phyloP scores from a whole-genome alignment of 2,113 vertebrate genomes.

The Serilophus lunatus region DNA sequence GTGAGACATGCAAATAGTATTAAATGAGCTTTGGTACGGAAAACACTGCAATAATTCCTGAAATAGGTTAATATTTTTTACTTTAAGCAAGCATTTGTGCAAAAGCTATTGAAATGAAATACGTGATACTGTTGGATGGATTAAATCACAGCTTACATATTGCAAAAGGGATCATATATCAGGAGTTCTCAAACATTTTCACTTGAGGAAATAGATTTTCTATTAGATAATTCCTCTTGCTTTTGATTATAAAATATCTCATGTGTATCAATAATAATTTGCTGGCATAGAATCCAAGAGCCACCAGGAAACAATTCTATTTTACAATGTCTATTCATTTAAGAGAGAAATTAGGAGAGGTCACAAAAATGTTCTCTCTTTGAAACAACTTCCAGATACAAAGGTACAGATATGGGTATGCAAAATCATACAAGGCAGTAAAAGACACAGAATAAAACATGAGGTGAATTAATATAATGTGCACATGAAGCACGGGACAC shows the following conservation, averaged over 20 bases:
- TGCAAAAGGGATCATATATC: background rate
- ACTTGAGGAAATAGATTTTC: slow-evolving; percentile 41
- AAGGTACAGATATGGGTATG: background rate
- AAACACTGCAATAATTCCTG: background rate
- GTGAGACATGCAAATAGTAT: background rate
- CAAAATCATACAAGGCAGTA: background rate
- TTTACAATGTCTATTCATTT: slow-evolving; percentile 23
- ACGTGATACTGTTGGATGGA: background rate
- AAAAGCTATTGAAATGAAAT: background rate
- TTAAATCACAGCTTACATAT: background rate
- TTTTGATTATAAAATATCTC: slow-evolving; percentile 33
- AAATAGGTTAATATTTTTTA: background rate
- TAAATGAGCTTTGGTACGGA: background rate
- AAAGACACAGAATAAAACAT: background rate
- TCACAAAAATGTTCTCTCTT: slow-evolving; percentile 9
- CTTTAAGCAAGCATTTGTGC: background rate
- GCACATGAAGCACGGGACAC: background rate
- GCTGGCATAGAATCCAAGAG: background rate
- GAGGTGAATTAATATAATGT: background rate
- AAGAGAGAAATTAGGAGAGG: background rate
- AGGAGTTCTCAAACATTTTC: background rate
- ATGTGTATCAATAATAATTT: slow-evolving; percentile 18
- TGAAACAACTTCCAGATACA: background rate
- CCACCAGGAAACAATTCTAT: slow-evolving; percentile 4
- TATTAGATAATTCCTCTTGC: background rate